Conservation (phyloP, 1,140 invertebrate genomes). For the Rhynchophorus ferrugineus region DNA sequence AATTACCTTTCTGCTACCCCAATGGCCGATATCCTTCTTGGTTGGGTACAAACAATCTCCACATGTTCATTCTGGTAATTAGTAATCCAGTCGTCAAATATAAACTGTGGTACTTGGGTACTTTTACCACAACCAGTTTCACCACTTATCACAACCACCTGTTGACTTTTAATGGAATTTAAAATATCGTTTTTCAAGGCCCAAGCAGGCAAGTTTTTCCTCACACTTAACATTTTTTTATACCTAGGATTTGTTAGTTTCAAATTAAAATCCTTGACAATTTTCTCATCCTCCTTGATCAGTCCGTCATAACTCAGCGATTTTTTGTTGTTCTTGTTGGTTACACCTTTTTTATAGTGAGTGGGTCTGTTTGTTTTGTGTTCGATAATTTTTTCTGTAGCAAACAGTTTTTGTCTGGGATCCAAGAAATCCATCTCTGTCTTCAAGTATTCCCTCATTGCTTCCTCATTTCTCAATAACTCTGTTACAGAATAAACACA, state of each 20-base stretch:
- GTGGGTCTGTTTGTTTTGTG: conserved; percentile 40
- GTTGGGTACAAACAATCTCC: conserved; percentile 88
- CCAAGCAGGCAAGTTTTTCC: conserved; percentile 62
- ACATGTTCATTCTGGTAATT: conserved; percentile 49
- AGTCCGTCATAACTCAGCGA: conserved; percentile 47
- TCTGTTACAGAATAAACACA: conserved; percentile 62
- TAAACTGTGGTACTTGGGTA: conserved; percentile 87
- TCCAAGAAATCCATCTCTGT: conserved; percentile 50
- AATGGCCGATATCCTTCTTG: conserved; percentile 84
- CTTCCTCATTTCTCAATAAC: conserved; percentile 59
- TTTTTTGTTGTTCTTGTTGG: conserved; percentile 44
- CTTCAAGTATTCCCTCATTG: conserved; percentile 52
- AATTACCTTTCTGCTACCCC: conserved; percentile 67
- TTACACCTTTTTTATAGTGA: conserved; percentile 53
- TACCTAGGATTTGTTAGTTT: conserved; percentile 54
- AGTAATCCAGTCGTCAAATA: conserved; percentile 69
- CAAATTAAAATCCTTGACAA: conserved; percentile 51
- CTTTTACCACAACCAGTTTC: conserved; percentile 87
- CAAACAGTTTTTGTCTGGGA: conserved; percentile 34
- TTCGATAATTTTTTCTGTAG: conserved; percentile 33
- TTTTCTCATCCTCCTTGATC: conserved; percentile 50
- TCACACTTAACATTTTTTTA: conserved; percentile 51
- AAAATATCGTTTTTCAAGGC: conserved; percentile 57
- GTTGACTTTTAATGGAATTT: conserved; percentile 52
- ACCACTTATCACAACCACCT: conserved; percentile 72